phyloP scores from a whole-genome alignment of 2,113 vertebrate genomes.

The Oryctolagus cuniculus region DNA sequence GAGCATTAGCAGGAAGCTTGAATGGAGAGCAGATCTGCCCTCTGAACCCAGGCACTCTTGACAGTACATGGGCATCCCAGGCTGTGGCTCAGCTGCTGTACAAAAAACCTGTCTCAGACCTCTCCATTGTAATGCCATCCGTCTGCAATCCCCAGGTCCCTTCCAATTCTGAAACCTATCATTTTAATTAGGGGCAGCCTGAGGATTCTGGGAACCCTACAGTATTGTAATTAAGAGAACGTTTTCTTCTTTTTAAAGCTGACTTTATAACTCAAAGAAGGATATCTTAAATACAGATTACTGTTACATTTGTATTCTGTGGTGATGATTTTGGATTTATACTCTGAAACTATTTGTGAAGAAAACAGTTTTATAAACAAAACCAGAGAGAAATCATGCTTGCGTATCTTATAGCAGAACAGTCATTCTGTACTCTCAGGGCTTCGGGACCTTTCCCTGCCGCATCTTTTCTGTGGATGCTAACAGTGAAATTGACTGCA shows the following conservation, averaged over 20 bases:
- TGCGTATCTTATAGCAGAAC: not conserved
- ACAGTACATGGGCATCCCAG: too few species aligned
- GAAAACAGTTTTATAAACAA: constrained; percentile 52
- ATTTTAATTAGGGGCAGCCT: not conserved
- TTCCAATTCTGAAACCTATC: not conserved
- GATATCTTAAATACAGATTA: constrained; percentile 1
- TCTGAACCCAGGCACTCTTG: too few species aligned
- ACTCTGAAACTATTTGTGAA: constrained; percentile 5
- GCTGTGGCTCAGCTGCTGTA: too few species aligned
- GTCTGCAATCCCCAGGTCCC: not conserved
- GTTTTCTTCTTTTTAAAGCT: not conserved
- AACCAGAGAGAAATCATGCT: not conserved
- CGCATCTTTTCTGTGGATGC: not conserved
- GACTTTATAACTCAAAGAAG: not conserved
- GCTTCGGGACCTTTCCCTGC: not conserved
- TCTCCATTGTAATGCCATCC: not conserved
- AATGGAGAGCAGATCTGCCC: too few species aligned
- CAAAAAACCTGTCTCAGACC: not conserved
- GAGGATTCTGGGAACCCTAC: not conserved
- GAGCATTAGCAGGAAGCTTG: too few species aligned
- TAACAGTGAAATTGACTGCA: not conserved
- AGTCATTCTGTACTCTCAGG: not conserved
- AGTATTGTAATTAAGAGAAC: not conserved
- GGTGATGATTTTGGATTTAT: constrained; percentile 28
- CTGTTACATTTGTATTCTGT: constrained; percentile 23